A percentile compares a stretch with the other conserved stretches of the same genome.
Conservation (phyloP, 2,888 invertebrate genomes). For the Dione juno region DNA sequence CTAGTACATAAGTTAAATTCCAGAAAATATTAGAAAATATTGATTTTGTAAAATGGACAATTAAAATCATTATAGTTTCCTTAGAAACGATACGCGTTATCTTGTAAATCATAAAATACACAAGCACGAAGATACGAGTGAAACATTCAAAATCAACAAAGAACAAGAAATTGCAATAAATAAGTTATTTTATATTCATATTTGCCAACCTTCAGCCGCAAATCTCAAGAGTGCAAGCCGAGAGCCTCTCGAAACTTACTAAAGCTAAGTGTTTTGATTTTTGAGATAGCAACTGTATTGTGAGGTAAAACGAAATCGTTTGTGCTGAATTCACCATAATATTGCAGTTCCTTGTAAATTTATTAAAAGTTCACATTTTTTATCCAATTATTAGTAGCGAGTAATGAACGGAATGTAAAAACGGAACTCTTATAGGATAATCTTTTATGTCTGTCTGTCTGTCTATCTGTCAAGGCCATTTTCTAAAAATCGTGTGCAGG, state of each 20-base stretch:
- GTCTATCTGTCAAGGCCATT: too few species aligned
- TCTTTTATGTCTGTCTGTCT: too few species aligned
- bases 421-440: too few species aligned
- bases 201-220: constrained; percentile 18
- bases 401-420: too few species aligned
- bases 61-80: too few species aligned
- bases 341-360: neutral
- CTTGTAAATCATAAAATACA: too few species aligned
- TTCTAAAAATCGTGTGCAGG: too few species aligned
- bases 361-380: neutral
- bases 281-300: constrained; percentile 23
- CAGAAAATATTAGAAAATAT: too few species aligned
- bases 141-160: neutral
- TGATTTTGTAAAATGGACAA: too few species aligned
- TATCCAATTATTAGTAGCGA: neutral
- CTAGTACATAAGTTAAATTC: too few species aligned
- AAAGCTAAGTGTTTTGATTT: constrained; percentile 37
- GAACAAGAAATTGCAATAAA: constrained; percentile 20
- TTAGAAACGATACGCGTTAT: too few species aligned
- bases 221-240: constrained; percentile 30
- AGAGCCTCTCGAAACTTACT: constrained; percentile 29
- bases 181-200: constrained; percentile 21
- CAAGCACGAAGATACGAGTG: neutral
- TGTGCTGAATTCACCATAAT: constrained; percentile 7
- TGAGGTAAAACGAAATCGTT: constrained; percentile 18